Conservation (phyloP, 2,797 vertebrate species). For the Labeo calbasu region DNA sequence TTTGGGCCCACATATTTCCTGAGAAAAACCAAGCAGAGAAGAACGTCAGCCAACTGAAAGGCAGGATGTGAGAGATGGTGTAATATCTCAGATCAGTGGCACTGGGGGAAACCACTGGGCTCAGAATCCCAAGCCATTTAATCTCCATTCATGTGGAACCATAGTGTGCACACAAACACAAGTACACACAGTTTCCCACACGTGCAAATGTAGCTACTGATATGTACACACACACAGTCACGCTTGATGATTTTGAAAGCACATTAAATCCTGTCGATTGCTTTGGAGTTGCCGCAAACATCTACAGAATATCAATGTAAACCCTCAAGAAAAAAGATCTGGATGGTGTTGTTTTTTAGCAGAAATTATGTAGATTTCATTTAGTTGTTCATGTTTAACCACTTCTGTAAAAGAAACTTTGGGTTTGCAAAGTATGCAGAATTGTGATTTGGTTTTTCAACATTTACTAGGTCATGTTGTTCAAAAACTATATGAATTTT, state of each 20-base stretch:
- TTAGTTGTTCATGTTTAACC: background rate
- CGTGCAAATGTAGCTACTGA: constrained; percentile 14
- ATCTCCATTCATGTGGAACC: constrained; percentile 65
- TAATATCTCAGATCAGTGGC: constrained; percentile 44
- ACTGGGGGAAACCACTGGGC: constrained; percentile 59
- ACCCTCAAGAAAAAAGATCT: constrained; percentile 42
- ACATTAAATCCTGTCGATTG: constrained; percentile 67
- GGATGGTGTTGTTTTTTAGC: background rate
- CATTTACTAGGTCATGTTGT: background rate
- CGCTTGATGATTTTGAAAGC: constrained; percentile 70
- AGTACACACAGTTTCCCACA: constrained; percentile 23
- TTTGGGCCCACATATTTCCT: constrained; percentile 99
- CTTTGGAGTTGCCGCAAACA: constrained; percentile 65
- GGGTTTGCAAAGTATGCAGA: background rate
- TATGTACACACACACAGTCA: constrained; percentile 60
- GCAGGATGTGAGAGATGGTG: background rate
- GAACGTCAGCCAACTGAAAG: background rate
- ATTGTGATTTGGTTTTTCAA: background rate
- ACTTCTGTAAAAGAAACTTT: background rate
- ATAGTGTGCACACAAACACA: constrained; percentile 65
- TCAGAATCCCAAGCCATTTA: constrained; percentile 58
- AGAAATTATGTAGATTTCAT: constrained; percentile 27
- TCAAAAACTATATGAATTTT: background rate
- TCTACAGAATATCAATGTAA: constrained; percentile 64
- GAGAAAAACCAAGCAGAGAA: constrained; percentile 19